Percentiles rank a stretch among this genome's conserved stretches.
Evolutionary conservation across 1,140 invertebrate species (phyloP).

Genomic region (Leptinotarsa lineolata): DNA sequence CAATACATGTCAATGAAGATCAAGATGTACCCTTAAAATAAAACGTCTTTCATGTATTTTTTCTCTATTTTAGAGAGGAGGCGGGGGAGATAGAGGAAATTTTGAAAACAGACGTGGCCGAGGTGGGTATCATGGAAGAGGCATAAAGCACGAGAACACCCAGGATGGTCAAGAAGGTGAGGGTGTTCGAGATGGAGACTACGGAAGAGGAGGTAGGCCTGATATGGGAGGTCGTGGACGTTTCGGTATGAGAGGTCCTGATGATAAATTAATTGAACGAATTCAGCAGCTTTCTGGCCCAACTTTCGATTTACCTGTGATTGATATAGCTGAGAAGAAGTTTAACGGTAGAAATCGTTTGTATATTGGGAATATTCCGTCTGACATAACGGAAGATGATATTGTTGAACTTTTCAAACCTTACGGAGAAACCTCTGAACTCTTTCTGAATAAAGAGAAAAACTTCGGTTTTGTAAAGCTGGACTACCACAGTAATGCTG

Average conservation of each 20-base stretch:
- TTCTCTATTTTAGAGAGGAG: background rate
- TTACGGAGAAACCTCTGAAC: conserved; percentile 87
- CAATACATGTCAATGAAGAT: background rate
- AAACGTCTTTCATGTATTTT: background rate
- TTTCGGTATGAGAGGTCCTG: conserved; percentile 68
- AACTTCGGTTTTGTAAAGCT: conserved; percentile 97
- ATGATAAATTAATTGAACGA: conserved; percentile 62
- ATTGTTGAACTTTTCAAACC: conserved; percentile 80
- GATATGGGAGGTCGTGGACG: conserved; percentile 49
- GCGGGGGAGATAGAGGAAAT: background rate
- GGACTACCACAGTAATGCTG: conserved; percentile 94
- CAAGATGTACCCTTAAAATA: background rate
- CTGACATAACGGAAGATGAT: conserved; percentile 87
- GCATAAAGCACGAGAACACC: conserved; percentile 12
- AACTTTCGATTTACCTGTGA: conserved; percentile 70
- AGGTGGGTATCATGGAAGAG: conserved; percentile 17
- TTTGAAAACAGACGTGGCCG: conserved; percentile 25
- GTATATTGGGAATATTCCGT: conserved; percentile 92
- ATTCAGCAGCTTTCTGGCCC: conserved; percentile 71
- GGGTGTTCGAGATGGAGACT: background rate
- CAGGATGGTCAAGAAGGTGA: conserved; percentile 5
- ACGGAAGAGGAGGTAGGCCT: background rate
- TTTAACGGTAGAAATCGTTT: conserved; percentile 89
- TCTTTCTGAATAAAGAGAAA: conserved; percentile 93
- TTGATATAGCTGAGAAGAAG: conserved; percentile 75